Evolutionary conservation across 2,113 vertebrate species (phyloP), one percentile per base, ranked within the genome.

Genomic region (Microtus oregoni): DNA sequence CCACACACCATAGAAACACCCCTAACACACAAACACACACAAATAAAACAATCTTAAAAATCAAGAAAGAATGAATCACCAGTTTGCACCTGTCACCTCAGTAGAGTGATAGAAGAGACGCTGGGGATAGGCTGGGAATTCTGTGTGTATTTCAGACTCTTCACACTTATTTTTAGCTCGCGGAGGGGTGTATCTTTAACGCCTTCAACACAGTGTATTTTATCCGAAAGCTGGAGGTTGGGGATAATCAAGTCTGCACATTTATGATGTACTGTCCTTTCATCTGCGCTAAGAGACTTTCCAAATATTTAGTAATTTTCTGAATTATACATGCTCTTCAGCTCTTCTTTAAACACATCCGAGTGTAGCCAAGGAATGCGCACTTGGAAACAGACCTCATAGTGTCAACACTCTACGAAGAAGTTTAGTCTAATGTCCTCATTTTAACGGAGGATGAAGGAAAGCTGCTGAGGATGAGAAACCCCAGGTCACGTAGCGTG

Each of bases 251-350:
- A 38, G 9, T 44, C 12, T n/a, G 47, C 38, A 20, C 50, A 76
- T 88, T 86, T 73, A 89, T 35, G 72, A 20, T 89, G 26, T 28
- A 83, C 32, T 87, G 14, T 87, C 44, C 26, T 96, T 96, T 95
- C 79, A 83, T 87, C 88, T 89, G 41, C 38, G 24, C 7, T 86
- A 58, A 87, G 90, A 96, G 30, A 52, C 52, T 86, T 97, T 97
- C 93, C 82, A 90, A 96, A 91, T 88, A 93, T 93, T 94, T 96
- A 72, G 52, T 83, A 58, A 94, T 52, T 93, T 86, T 96, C 73
- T 94, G 78, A 96, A 72, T 91, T 44, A 87, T 76, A 22, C 13
- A 41, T 19, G 61, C 72, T 61, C 58, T 85, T 94, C 17, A 95
- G 41, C 68, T 30, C 79, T 94, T 92, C 95, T 92, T 86, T 91